Conservation (phyloP, 2,113 vertebrate species). For the Clarias batrachus region DNA sequence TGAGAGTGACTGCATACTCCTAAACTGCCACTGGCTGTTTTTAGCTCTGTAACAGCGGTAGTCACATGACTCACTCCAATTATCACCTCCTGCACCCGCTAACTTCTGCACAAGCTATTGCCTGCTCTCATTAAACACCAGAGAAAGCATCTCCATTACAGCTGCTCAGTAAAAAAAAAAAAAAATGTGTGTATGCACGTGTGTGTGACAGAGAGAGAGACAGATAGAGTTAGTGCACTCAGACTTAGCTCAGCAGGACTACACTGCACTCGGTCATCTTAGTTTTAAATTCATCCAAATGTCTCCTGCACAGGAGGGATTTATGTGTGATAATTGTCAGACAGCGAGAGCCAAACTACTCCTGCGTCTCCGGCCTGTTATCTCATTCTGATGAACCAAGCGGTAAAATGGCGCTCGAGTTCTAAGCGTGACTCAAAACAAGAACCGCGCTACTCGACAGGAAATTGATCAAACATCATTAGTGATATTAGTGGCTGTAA, state of each 20-base stretch:
- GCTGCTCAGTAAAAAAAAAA: slow-evolving; percentile 14
- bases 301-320: neutral
- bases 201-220: neutral
- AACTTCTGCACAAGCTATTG: slow-evolving; percentile 48
- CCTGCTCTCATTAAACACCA: slow-evolving; percentile 55
- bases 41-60: slow-evolving; percentile 40
- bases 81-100: slow-evolving; percentile 62
- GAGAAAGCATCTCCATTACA: slow-evolving; percentile 49
- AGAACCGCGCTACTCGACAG: neutral
- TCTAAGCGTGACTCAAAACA: neutral
- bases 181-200: neutral
- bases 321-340: neutral
- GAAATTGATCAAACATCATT: neutral
- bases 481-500: neutral
- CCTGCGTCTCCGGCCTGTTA: slow-evolving; percentile 8
- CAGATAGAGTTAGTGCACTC: neutral
- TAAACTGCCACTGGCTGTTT: slow-evolving; percentile 40
- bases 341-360: neutral
- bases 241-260: neutral
- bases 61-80: slow-evolving; percentile 60
- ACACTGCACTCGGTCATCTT: neutral
- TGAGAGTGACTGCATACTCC: neutral
- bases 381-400: neutral
- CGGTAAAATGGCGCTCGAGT: neutral
- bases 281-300: neutral